Base-by-base conservation (phyloP, 2,888 invertebrate species). In the Acronicta psi region DNA sequence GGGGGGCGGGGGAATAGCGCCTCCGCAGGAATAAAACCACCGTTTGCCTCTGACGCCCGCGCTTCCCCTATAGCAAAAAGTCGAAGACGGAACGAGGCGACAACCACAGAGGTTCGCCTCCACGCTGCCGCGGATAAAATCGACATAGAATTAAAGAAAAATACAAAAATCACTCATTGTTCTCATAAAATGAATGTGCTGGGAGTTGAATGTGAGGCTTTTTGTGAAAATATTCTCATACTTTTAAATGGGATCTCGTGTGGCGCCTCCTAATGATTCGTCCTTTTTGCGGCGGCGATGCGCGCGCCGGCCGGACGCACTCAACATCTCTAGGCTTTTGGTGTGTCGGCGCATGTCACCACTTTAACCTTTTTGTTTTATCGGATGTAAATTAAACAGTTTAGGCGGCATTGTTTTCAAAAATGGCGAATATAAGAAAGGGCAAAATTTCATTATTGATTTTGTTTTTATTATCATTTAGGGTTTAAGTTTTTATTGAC, bases 101-200 rank as follows among this genome's bases (percentile, higher is more conserved):
- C 92, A 92, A 90, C 89, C 90, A 85, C 88, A 71, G 81, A 74
- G 90, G 83, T 88, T 92, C 88, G 90, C 90, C 87, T 90, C 91
- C 86, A 84, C 87, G 85, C 85, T 83, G 88, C 87, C 84, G 83
- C 87, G 92, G 92, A 93, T 93, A 93, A 93, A 93, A 93, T 93
- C 93, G 93, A 93, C 93, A 93, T 93, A 93, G 92, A 93, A 93
- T 90, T 91, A 93, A 93, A 94, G 88, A 90, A 90, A 93, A 93
- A 92, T 91, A 94, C 93, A 93, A 94, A 94, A 94, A 92, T 93
- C 92, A 92, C 90, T 93, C 93, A 94, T 93, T 93, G 93, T 94
- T 94, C 93, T 93, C 93, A 92, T 93, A 92, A 93, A 94, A 94
- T 94, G 93, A 94, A 94, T 94, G 93, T 93, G 93, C 93, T 87